These are phyloP conservation scores for Chlorocebus sabaeus DNA, from an alignment of 2,113 vertebrate genomes.

Conservation along the genomic window DNA sequence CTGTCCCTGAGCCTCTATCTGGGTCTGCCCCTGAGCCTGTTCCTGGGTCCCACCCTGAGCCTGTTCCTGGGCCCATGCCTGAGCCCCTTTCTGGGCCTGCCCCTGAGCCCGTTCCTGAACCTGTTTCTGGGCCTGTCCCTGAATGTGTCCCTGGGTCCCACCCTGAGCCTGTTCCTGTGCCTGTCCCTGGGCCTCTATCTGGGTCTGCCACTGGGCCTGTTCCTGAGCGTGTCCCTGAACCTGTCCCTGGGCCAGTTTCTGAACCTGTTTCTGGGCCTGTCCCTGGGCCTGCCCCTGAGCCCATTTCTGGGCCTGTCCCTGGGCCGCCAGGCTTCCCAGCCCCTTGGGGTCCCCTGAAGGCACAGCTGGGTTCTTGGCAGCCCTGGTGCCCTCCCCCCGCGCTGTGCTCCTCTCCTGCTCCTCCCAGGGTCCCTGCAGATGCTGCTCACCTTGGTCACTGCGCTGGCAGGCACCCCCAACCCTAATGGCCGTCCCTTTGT, in stretches of 20 bases:
- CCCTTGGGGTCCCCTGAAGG: fast-evolving
- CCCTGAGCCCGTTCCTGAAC: fast-evolving
- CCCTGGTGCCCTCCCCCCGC: neutral
- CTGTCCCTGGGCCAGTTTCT: neutral
- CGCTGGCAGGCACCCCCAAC: neutral
- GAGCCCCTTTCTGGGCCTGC: neutral
- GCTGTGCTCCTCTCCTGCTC: neutral
- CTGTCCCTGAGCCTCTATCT: too few species aligned
- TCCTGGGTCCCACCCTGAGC: too few species aligned
- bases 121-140: neutral
- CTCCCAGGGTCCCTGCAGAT: neutral
- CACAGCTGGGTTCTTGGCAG: neutral
- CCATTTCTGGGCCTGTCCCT: neutral
- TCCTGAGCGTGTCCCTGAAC: neutral
- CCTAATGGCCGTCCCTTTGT: neutral
- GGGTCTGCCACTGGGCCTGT: neutral
- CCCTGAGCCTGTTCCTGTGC: neutral
- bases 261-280: neutral
- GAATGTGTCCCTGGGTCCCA: fast-evolving
- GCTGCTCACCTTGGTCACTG: neutral
- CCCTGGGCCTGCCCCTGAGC: neutral
- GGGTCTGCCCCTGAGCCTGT: neutral
- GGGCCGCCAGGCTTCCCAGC: neutral
- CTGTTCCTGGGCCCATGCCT: fast-evolving
- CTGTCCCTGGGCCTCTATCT: neutral